Percentiles rank a stretch among this genome's conserved stretches.
Conservation (phyloP, 2,888 invertebrate species). For the Andrena hattorfiana region DNA sequence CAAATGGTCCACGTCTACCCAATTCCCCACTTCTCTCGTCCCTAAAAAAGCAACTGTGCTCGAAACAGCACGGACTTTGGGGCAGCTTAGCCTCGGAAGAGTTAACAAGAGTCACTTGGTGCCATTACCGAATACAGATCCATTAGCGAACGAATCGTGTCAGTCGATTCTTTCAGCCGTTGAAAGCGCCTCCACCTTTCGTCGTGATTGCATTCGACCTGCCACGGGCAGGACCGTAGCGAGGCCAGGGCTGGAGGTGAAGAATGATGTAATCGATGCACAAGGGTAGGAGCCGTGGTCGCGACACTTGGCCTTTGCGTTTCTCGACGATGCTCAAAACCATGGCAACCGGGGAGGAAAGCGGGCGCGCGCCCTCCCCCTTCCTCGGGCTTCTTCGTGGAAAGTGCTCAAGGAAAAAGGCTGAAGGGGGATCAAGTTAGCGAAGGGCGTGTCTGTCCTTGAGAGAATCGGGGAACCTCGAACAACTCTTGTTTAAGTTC, state of each 20-base stretch:
- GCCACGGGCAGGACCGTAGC: neutral
- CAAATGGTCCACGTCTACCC: no score
- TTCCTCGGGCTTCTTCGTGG: constrained; percentile 6
- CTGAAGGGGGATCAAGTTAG: constrained; percentile 60
- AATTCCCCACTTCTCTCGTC: neutral
- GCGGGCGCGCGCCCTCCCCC: constrained; percentile 1
- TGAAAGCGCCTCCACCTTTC: constrained; percentile 27
- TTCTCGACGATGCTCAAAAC: constrained; percentile 55
- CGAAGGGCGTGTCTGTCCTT: constrained; percentile 65
- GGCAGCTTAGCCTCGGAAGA: constrained; percentile 2
- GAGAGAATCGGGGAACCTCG: constrained; percentile 50
- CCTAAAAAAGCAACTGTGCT: neutral
- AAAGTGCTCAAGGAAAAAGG: constrained; percentile 55
- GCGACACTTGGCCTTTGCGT: constrained; percentile 68
- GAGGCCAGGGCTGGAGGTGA: constrained; percentile 24
- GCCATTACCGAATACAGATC: constrained; percentile 17
- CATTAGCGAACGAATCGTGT: constrained; percentile 40
- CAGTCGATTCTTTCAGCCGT: constrained; percentile 30
- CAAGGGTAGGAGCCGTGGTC: constrained; percentile 61
- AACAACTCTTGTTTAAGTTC: constrained; percentile 28
- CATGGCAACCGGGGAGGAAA: constrained; percentile 32
- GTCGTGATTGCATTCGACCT: constrained; percentile 56
- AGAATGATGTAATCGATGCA: constrained; percentile 66
- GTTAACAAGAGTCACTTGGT: constrained; percentile 19
- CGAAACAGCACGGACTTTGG: neutral